Conservation (phyloP, 2,888 invertebrate species). For the Fragum sueziense region DNA sequence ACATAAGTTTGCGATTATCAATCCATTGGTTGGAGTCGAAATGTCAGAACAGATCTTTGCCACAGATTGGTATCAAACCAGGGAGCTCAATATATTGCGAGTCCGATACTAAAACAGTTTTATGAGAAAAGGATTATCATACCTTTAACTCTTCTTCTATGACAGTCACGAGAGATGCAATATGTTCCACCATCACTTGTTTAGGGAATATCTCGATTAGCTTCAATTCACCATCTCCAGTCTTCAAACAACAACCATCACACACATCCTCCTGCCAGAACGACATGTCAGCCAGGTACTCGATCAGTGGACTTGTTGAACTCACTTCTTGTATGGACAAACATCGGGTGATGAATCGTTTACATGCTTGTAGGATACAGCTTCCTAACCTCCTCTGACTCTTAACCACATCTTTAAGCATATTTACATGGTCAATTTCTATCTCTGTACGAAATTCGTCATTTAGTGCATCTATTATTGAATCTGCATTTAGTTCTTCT, state of each 20-base stretch:
- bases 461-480: constrained; percentile 53
- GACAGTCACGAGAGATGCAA: constrained; percentile 39
- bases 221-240: constrained; percentile 24
- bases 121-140: no score
- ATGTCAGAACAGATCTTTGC: no score
- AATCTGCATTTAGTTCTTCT: constrained; percentile 58
- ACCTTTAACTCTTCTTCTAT: constrained; percentile 33
- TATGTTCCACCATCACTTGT: constrained; percentile 40
- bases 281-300: constrained; percentile 50
- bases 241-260: constrained; percentile 20
- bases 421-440: constrained; percentile 28
- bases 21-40: no score
- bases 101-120: no score
- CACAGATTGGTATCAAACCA: no score
- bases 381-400: constrained; percentile 31
- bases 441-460: constrained; percentile 45
- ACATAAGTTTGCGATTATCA: no score
- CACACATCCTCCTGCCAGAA: constrained; percentile 57
- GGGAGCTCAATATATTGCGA: no score
- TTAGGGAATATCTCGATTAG: constrained; percentile 41
- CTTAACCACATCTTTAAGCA: constrained; percentile 28
- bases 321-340: constrained; percentile 44
- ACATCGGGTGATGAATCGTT: constrained; percentile 62
- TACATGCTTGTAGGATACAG: constrained; percentile 41
- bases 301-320: constrained; percentile 34